Evolutionary conservation across 2,113 vertebrate genomes (phyloP).

Genomic region (Climacteris rufus): DNA sequence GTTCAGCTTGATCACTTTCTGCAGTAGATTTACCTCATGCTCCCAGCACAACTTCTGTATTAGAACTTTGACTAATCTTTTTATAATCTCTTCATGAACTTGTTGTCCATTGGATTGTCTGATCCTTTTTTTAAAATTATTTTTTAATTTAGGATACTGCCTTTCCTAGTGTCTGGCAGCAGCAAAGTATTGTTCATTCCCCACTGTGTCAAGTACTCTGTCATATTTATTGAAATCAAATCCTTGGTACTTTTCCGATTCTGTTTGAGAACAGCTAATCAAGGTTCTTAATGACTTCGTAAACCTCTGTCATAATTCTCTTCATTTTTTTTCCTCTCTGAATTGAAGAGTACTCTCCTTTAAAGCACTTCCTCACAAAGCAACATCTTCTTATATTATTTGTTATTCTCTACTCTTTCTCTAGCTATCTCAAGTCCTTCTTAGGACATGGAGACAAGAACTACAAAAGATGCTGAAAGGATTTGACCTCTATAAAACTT

Average conservation of each 20-base stretch:
- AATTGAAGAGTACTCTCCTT: rapidly evolving
- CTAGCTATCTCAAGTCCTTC: not conserved
- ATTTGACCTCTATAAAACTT: not conserved
- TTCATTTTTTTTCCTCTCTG: not conserved
- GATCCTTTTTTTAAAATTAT: not conserved
- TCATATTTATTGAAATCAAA: not conserved
- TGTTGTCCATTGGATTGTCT: not conserved
- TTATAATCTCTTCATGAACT: not conserved
- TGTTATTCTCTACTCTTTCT: not conserved
- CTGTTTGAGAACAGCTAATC: not conserved
- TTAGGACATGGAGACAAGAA: not conserved
- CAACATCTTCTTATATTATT: not conserved
- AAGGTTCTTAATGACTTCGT: not conserved
- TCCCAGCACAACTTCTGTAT: not conserved
- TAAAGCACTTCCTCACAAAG: not conserved
- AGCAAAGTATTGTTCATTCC: not conserved
- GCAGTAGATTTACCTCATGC: not conserved
- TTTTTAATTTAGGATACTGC: not conserved
- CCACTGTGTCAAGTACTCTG: not conserved
- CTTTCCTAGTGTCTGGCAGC: not conserved
- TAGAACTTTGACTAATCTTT: not conserved
- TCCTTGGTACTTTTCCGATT: not conserved
- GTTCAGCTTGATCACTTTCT: not conserved
- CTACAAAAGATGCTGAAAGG: not conserved
- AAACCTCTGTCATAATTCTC: not conserved